A percentile compares a stretch with the other conserved stretches of the same genome.
phyloP scores from a whole-genome alignment of 2,797 vertebrate species.

The Diglossa cyanea region DNA sequence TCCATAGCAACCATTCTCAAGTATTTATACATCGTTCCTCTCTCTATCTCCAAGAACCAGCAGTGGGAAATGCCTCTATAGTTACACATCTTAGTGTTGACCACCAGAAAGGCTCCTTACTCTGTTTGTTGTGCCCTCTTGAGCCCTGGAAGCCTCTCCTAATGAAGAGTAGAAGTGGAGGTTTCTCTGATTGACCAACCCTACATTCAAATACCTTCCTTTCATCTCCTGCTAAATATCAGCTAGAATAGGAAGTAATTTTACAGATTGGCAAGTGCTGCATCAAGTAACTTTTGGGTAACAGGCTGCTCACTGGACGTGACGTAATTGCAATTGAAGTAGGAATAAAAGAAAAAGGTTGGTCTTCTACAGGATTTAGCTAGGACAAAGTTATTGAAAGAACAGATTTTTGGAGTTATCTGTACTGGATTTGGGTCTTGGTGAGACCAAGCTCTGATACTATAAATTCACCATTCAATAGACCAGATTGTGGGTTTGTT shows the following conservation, averaged over 20 bases:
- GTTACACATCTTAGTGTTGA: not conserved
- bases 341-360: not conserved
- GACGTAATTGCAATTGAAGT: not conserved
- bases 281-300: not conserved
- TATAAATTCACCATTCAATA: not conserved
- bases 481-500: not conserved
- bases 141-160: not conserved
- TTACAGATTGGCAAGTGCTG: not conserved
- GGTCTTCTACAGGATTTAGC: not conserved
- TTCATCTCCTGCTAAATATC: not conserved
- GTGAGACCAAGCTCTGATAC: not conserved
- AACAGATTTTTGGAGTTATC: not conserved
- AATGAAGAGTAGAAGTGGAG: not conserved
- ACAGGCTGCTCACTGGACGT: not conserved
- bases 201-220: not conserved
- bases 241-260: not conserved
- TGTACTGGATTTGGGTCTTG: not conserved
- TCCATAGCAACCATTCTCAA: constrained; percentile 1
- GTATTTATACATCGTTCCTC: not conserved
- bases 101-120: not conserved
- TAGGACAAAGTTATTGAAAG: not conserved
- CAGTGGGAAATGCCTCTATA: not conserved
- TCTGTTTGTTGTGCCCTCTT: not conserved
- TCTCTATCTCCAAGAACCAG: not conserved
- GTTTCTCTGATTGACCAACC: not conserved